phyloP scores from a whole-genome alignment of 2,888 invertebrate genomes.

The Latrodectus elegans region DNA sequence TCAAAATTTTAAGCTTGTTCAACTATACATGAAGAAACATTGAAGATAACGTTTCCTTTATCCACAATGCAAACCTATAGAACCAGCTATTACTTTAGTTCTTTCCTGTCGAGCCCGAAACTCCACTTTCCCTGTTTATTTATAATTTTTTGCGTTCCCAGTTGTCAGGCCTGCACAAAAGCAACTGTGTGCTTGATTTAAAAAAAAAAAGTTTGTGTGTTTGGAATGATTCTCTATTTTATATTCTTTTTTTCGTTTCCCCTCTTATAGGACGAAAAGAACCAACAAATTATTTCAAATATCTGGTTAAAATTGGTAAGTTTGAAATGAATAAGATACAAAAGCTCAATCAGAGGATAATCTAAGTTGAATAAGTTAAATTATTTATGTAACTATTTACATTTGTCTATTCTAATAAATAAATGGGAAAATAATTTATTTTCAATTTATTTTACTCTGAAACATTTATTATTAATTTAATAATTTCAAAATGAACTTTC shows the following conservation, averaged over 20 bases:
- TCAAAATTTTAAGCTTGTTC: neutral
- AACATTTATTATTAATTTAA: too few relatives aligned
- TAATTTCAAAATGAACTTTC: too few relatives aligned
- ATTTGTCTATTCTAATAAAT: too few relatives aligned
- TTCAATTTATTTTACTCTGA: too few relatives aligned
- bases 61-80: conserved; percentile 47
- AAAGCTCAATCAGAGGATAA: conserved; percentile 68
- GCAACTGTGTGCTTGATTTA: conserved; percentile 66
- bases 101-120: conserved; percentile 53
- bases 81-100: conserved; percentile 68
- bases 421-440: too few relatives aligned
- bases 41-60: conserved; percentile 6
- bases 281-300: conserved; percentile 96
- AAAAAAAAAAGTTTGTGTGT: conserved; percentile 68
- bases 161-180: conserved; percentile 69
- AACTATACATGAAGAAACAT: neutral
- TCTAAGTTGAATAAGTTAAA: conserved; percentile 61
- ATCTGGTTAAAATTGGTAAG: conserved; percentile 97
- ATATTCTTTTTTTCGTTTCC: conserved; percentile 82
- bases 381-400: neutral
- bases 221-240: conserved; percentile 74
- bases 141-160: conserved; percentile 68
- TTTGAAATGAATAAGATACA: conserved; percentile 73
- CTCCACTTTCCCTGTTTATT: conserved; percentile 66
- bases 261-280: conserved; percentile 94